Base-by-base conservation (phyloP, 1,140 invertebrate species). In the honey bee (Apis mellifera) region DNA sequence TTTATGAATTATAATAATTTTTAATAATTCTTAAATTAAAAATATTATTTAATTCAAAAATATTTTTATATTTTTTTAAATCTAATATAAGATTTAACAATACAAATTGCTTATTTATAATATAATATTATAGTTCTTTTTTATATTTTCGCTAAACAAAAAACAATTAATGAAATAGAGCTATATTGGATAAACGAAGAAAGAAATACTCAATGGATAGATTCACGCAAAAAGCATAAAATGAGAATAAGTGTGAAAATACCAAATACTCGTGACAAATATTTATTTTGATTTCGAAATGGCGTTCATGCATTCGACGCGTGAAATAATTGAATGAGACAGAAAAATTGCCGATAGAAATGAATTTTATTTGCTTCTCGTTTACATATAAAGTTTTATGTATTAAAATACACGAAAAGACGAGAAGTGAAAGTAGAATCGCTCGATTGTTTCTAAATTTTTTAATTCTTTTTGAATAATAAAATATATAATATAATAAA, bases 241-340 rank as follows among this genome's bases (percentile, higher is more conserved):
- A 42, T 42, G 32, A 42, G 32, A 42, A 42, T 42, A 42, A 42
- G 32, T 42, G 42, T 9, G n/a, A 17, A 70, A 23, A 19, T 9
- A 32, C 52, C 42, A 71, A 60, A 12, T 57, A 70, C 11, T 17
- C 42, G 4, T 21, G 12, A 32, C 55, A 70, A 78, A 77, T 77
- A 68, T 77, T 78, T 78, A 26, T 78, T 78, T 70, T 52, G 3
- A 78, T 62, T 78, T 78, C 55, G 19, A 60, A 78, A 69, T 69
- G 9, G 17, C 11, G 11, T 48, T 3, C 21, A 42, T 12, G 65
- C 21, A 5, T 48, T 68, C 32, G 26, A 17, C 9, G 42, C 23
- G 11, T 21, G 3, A 13, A 32, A 69, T 69, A 78, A 78, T 68
- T 69, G 62, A 78, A 78, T 59, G n/a, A n/a, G 52, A 50, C 50